Base-by-base conservation (phyloP, 2,797 vertebrate species). In the Brachymystax lenok region DNA sequence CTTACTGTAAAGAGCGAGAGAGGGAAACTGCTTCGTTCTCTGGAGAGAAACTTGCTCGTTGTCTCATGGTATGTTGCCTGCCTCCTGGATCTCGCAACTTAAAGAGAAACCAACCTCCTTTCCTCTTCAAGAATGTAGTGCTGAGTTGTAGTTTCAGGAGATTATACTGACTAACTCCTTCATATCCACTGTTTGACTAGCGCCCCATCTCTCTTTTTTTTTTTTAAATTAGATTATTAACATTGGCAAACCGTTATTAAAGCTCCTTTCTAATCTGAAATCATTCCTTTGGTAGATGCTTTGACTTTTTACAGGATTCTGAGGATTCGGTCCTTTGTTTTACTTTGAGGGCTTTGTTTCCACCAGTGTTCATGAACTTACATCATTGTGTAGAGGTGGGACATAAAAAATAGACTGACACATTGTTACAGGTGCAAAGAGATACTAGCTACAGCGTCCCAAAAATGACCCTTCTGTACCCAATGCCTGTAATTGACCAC, bases 101-200 rank as follows among this genome's bases (percentile, higher is more conserved):
- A 93, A 85, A 83, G 80, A 83, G 85, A 85, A 84, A 80, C 64
- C 79, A 84, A 80, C 68, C 79, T 88, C 80, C 85, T 64, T 79
- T 75, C 75, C 76, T 90, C 88, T 91, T 89, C 79, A 81, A 85
- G 90, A 91, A 88, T 91, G 90, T 93, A 92, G 89, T 93, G 84
- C 90, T 93, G 84, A 93, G 94, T 94, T 96, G 93, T 95, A 95
- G 94, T 95, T 95, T 83, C 81, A 80, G 77, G 83, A 82, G 72
- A 88, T 85, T 84, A 81, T 86, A 90, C 64, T 76, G 79, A 89
- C 83, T 88, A 88, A 87, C 82, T 86, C 77, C 80, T 86, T 88
- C 86, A 87, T 88, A 80, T 90, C 82, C 69, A 74, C 73, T 72
- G 64, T 84, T 87, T 84, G 51, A 79, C 82, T 87, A 79, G 54